A percentile compares a stretch with the other conserved stretches of the same genome.
These are phyloP conservation scores for Apostichopus leukothele DNA, from an alignment of 53 echinoderm and acorn worm species.

Conservation along the genomic window DNA sequence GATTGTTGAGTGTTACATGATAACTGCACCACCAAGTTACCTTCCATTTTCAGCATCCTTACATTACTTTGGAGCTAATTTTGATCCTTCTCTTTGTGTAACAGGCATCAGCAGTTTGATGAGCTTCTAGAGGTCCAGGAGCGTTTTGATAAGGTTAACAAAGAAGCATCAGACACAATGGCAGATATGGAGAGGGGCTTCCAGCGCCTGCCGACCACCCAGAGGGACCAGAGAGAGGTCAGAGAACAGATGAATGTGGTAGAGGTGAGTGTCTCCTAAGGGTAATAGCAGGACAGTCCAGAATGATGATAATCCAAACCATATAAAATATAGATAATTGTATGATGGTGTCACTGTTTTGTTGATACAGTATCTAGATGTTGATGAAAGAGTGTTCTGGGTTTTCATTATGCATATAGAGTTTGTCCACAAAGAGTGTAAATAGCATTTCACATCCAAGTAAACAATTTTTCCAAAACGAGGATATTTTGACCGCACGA, in stretches of 20 bases:
- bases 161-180: constrained; percentile 69
- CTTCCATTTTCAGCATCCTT: not conserved
- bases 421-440: not conserved
- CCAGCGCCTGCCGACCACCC: constrained; percentile 67
- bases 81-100: not conserved
- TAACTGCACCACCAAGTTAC: not conserved
- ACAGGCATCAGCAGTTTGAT: constrained; percentile 75
- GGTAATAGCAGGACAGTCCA: no score
- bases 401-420: no score
- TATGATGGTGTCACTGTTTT: no score
- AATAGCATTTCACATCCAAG: not conserved
- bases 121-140: constrained; percentile 75
- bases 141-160: constrained; percentile 64
- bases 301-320: no score
- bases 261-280: constrained; percentile 54
- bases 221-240: constrained; percentile 65
- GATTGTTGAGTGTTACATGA: no score
- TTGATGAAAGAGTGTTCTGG: no score
- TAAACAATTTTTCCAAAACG: not conserved
- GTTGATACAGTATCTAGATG: no score
- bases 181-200: constrained; percentile 74
- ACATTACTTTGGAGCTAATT: no score
- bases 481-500: not conserved
- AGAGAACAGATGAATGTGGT: constrained; percentile 66
- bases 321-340: no score